Evolutionary conservation across 2,797 vertebrate species (phyloP).

Genomic region (Danio albolineatus): DNA sequence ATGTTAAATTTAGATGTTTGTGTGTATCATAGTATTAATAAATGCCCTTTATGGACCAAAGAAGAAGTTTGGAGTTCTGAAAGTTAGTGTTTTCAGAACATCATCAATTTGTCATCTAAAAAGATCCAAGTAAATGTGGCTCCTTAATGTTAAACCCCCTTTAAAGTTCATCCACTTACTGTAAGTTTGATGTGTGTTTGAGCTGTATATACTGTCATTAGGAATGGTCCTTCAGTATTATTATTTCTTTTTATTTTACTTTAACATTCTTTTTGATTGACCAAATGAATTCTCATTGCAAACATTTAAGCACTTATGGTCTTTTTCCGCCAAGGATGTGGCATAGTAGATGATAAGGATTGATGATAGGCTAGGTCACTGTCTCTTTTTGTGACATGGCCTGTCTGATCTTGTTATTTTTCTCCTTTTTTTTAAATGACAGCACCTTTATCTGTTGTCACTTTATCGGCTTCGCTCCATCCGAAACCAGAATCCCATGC

Average conservation of each 20-base stretch:
- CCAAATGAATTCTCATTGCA: constrained; percentile 7
- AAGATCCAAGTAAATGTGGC: not conserved
- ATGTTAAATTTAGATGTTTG: not conserved
- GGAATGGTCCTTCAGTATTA: not conserved
- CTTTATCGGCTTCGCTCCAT: constrained; percentile 36
- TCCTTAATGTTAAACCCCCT: not conserved
- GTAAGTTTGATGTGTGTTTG: constrained; percentile 22
- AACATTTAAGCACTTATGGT: constrained; percentile 7
- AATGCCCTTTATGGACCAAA: not conserved
- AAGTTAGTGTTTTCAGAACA: not conserved
- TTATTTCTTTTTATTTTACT: too few species aligned
- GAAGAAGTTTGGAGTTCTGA: not conserved
- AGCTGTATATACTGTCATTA: constrained; percentile 11
- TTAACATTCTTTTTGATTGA: not conserved
- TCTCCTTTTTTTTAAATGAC: constrained; percentile 32
- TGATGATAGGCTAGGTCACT: constrained; percentile 30
- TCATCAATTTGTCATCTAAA: not conserved
- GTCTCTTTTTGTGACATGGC: constrained; percentile 16
- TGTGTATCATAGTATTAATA: not conserved
- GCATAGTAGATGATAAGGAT: constrained; percentile 7
- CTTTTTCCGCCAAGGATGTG: constrained; percentile 4
- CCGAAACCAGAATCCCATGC: not conserved
- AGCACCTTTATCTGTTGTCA: constrained; percentile 28
- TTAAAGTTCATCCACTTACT: constrained; percentile 29
- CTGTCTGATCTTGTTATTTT: constrained; percentile 33